These are phyloP conservation scores for Micoletzkya japonica DNA, from an alignment of 2,888 invertebrate species.

Conservation along the genomic window DNA sequence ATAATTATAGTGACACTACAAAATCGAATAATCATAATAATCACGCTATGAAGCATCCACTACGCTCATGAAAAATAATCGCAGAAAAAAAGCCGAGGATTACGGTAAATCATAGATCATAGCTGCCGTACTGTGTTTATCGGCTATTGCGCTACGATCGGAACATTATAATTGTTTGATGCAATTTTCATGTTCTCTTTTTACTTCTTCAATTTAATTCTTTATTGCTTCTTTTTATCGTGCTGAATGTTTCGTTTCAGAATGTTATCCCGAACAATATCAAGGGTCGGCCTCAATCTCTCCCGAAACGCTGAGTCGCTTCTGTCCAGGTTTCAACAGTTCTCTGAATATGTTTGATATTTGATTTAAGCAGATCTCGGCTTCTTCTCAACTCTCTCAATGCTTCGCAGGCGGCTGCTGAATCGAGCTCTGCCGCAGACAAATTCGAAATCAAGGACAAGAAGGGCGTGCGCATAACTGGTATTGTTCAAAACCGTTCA, in stretches of 20 bases:
- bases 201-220: not conserved
- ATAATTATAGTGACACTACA: too few species aligned
- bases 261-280: slow-evolving; percentile 22
- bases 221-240: not conserved
- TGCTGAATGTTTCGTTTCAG: slow-evolving; percentile 2
- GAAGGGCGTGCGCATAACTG: slow-evolving; percentile 20
- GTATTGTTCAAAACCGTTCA: too few species aligned
- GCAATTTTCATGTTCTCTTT: not conserved
- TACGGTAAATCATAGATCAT: too few species aligned
- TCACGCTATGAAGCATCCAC: too few species aligned
- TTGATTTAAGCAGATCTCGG: not conserved
- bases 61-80: too few species aligned
- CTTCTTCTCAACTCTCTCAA: slow-evolving; percentile 10
- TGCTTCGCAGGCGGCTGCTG: slow-evolving; percentile 19
- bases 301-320: slow-evolving; percentile 2
- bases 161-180: too few species aligned
- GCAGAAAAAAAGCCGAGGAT: too few species aligned
- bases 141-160: too few species aligned
- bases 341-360: not conserved
- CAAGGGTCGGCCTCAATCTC: slow-evolving; percentile 6
- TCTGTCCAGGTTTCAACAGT: not conserved
- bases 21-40: too few species aligned
- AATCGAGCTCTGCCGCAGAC: slow-evolving; percentile 18
- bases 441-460: slow-evolving; percentile 23
- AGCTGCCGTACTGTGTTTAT: too few species aligned